Percentiles rank a stretch among this genome's conserved stretches.
Conservation (phyloP, 1,140 invertebrate genomes). For the Drosophila bipectinata region DNA sequence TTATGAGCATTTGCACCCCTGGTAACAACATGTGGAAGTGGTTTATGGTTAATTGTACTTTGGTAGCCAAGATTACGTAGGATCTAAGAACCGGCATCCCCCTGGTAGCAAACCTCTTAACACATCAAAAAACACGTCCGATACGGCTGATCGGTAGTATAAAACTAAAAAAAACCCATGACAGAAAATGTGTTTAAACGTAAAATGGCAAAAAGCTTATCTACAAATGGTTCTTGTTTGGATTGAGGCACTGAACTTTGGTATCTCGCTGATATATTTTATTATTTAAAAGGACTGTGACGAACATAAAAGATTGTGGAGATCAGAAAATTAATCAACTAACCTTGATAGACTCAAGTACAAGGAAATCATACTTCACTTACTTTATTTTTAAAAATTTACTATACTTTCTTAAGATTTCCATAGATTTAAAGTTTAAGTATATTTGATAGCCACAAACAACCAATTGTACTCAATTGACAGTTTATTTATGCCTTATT, state of each 20-base stretch:
- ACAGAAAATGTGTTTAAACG: not conserved
- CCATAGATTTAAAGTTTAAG: too few relatives aligned
- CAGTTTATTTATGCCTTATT: constrained; percentile 7
- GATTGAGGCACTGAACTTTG: constrained; percentile 65
- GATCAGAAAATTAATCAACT: constrained; percentile 24
- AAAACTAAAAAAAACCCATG: constrained; percentile 34
- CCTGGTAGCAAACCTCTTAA: constrained; percentile 21
- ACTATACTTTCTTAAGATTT: too few relatives aligned
- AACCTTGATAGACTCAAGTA: constrained; percentile 7
- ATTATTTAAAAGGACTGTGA: constrained; percentile 23
- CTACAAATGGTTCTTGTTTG: constrained; percentile 28
- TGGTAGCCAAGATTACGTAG: constrained; percentile 4
- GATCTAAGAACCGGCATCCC: not conserved
- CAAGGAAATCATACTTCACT: not conserved
- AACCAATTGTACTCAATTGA: not conserved
- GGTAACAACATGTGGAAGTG: constrained; percentile 5
- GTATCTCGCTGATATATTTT: constrained; percentile 47
- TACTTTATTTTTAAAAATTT: too few relatives aligned
- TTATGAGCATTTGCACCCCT: not conserved
- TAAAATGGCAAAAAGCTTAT: constrained; percentile 42
- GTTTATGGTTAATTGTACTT: not conserved
- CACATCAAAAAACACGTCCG: constrained; percentile 23
- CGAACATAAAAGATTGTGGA: constrained; percentile 25
- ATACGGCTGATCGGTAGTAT: constrained; percentile 5
- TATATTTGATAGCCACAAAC: not conserved